phyloP scores from a whole-genome alignment of 2,113 vertebrate species.

The Hipposideros armiger region DNA sequence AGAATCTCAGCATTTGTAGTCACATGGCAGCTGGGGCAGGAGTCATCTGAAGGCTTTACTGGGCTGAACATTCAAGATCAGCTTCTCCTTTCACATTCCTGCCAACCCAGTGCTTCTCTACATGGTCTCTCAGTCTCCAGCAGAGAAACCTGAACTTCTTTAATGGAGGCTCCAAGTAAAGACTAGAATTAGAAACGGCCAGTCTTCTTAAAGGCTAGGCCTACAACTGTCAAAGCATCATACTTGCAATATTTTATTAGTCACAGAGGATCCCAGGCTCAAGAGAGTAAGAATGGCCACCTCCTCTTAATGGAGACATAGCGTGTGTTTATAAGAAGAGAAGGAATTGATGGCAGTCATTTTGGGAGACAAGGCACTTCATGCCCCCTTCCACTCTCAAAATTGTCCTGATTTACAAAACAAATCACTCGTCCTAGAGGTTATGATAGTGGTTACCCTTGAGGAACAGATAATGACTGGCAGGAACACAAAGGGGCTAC shows the following conservation, averaged over 20 bases:
- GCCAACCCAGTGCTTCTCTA: not conserved
- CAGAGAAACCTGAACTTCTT: not conserved
- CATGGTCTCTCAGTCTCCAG: not conserved
- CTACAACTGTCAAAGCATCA: not conserved
- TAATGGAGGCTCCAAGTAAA: not conserved
- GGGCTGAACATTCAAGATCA: slow-evolving; percentile 39
- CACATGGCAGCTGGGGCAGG: not conserved
- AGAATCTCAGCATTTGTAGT: slow-evolving; percentile 9
- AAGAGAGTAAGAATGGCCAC: not conserved
- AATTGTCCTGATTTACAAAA: slow-evolving; percentile 19
- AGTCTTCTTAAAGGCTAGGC: not conserved
- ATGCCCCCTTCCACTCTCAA: not conserved
- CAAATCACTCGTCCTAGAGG: not conserved
- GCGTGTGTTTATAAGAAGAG: not conserved
- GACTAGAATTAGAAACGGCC: not conserved
- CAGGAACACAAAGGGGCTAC: not conserved
- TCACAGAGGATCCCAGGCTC: not conserved
- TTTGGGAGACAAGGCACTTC: not conserved
- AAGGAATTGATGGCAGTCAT: not conserved
- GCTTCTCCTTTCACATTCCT: slow-evolving; percentile 2
- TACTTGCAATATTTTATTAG: not conserved
- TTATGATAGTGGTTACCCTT: not conserved
- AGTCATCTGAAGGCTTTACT: not conserved
- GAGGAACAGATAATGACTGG: not conserved
- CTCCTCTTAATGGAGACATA: not conserved